phyloP scores from a whole-genome alignment of 1,140 invertebrate species.

The Drosophila elegans region DNA sequence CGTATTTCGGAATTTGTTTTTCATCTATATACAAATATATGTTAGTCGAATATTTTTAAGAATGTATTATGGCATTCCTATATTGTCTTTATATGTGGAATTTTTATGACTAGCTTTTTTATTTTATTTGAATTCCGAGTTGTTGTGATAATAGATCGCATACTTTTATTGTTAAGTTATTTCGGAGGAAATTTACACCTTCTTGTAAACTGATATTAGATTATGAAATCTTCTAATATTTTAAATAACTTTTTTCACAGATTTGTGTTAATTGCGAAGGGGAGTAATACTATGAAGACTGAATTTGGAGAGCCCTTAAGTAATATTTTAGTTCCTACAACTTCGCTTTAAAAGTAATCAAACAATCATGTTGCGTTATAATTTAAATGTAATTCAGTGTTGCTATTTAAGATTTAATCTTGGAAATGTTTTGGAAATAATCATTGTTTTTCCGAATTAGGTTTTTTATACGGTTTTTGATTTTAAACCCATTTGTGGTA shows the following conservation, averaged over 20 bases:
- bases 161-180: not conserved
- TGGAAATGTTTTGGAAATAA: too few relatives aligned
- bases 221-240: not conserved
- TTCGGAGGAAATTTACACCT: conserved; percentile 3
- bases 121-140: not conserved
- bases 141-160: not conserved
- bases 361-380: too few relatives aligned
- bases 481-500: too few relatives aligned
- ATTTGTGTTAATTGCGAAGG: not conserved
- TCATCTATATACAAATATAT: conserved; percentile 7
- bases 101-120: not conserved
- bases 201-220: not conserved
- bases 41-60: conserved; percentile 6
- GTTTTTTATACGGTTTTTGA: too few relatives aligned
- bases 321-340: too few relatives aligned
- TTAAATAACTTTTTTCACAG: not conserved
- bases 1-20: conserved; percentile 58
- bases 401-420: too few relatives aligned
- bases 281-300: not conserved
- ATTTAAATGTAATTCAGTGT: too few relatives aligned
- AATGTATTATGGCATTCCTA: not conserved
- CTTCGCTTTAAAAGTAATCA: too few relatives aligned
- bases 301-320: not conserved
- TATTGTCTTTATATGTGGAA: not conserved
- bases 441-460: too few relatives aligned